phyloP scores from a whole-genome alignment of 2,113 vertebrate species.

The Cranoglanis bouderius region DNA sequence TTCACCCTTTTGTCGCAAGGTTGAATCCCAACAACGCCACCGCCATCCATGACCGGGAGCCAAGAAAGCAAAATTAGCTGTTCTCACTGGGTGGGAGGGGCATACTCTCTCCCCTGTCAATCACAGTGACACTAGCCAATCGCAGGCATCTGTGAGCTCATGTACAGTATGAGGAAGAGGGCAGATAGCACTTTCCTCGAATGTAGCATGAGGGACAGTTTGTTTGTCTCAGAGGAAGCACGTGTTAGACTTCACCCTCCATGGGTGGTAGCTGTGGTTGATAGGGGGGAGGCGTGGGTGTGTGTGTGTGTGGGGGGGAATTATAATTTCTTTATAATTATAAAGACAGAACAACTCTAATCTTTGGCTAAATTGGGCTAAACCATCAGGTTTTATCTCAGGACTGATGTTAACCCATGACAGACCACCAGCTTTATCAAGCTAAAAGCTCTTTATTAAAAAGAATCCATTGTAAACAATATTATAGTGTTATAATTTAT shows the following conservation, averaged over 20 bases:
- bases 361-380: neutral
- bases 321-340: neutral
- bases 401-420: neutral
- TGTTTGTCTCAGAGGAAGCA: neutral
- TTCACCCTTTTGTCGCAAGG: neutral
- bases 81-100: neutral
- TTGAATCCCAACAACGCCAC: neutral
- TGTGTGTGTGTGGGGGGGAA: too few species aligned
- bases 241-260: neutral
- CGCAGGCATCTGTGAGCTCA: neutral
- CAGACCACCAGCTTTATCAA: neutral
- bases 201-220: neutral
- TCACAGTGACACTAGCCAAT: neutral
- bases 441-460: neutral
- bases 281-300: too few species aligned
- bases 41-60: neutral
- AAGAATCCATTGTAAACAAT: neutral
- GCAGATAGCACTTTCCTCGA: neutral
- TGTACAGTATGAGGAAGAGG: neutral
- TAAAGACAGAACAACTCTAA: neutral
- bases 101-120: neutral
- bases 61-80: neutral
- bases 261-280: too few species aligned
- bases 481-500: neutral
- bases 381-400: neutral